phyloP scores from a whole-genome alignment of 2,888 invertebrate genomes.

The Abrostola triplasia region DNA sequence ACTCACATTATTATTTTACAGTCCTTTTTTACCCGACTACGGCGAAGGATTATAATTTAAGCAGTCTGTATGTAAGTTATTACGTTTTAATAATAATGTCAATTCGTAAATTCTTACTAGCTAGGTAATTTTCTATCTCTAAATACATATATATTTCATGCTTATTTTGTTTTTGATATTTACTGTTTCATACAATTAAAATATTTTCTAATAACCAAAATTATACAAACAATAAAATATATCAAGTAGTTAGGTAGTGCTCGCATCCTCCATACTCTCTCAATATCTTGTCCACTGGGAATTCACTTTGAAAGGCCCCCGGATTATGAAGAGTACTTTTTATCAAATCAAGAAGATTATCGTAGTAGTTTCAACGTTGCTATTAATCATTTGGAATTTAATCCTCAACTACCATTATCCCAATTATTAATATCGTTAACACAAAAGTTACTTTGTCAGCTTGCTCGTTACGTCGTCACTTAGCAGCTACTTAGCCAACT shows the following conservation, averaged over 20 bases:
- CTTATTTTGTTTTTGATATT: too few relatives aligned
- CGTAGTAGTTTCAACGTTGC: constrained; percentile 32
- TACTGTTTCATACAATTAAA: too few relatives aligned
- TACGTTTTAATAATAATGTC: too few relatives aligned
- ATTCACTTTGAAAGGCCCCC: constrained; percentile 63
- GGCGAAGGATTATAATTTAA: too few relatives aligned
- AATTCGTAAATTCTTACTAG: too few relatives aligned
- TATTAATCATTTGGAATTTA: constrained; percentile 42
- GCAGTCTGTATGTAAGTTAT: too few relatives aligned
- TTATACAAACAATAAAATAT: neutral
- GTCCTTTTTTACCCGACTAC: too few relatives aligned
- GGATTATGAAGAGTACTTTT: constrained; percentile 55
- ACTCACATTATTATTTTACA: too few relatives aligned
- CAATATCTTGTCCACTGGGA: neutral
- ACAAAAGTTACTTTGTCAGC: constrained; percentile 45
- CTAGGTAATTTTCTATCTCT: too few relatives aligned
- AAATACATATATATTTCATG: too few relatives aligned
- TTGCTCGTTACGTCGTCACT: constrained; percentile 23
- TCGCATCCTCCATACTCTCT: neutral
- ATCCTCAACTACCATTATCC: constrained; percentile 46
- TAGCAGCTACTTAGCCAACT: constrained; percentile 26
- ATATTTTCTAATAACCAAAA: neutral
- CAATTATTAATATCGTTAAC: constrained; percentile 48
- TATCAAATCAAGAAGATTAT: constrained; percentile 47
- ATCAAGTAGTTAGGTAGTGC: too few relatives aligned